These are phyloP conservation scores for Pentalonia nigronervosa DNA, from an alignment of 1,140 invertebrate genomes.

Conservation along the genomic window DNA sequence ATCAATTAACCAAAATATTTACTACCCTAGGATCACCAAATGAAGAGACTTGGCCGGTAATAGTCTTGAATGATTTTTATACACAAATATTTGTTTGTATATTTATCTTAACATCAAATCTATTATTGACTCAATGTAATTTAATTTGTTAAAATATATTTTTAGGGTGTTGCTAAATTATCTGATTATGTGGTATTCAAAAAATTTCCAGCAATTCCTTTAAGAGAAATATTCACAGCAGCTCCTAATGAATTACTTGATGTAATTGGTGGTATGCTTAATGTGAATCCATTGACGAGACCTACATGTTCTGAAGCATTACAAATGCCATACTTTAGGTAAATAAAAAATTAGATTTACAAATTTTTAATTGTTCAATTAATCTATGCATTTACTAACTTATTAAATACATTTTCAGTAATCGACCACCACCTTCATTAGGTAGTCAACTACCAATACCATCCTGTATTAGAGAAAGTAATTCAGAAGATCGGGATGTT, in stretches of 20 bases:
- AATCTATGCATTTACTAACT: background rate
- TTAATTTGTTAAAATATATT: background rate
- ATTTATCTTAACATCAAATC: background rate
- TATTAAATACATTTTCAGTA: conserved; percentile 67
- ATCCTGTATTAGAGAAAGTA: conserved; percentile 66
- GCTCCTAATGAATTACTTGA: conserved; percentile 92
- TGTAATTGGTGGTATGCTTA: conserved; percentile 80
- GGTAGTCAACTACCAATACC: conserved; percentile 83
- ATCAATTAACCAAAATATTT: conserved; percentile 95
- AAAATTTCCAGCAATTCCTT: conserved; percentile 79
- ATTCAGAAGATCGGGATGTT: conserved; percentile 69
- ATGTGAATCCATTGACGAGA: conserved; percentile 85
- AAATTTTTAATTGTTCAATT: background rate
- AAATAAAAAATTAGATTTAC: background rate
- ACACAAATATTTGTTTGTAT: background rate
- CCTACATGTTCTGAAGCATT: conserved; percentile 82
- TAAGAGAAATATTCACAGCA: conserved; percentile 94
- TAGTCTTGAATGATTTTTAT: background rate
- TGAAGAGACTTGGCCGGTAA: conserved; percentile 89
- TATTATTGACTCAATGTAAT: background rate
- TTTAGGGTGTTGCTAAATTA: conserved; percentile 79
- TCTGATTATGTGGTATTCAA: conserved; percentile 96
- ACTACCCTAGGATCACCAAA: conserved; percentile 90
- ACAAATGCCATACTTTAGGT: conserved; percentile 84
- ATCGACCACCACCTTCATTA: conserved; percentile 87